Evolutionary conservation across 2,113 vertebrate species (phyloP), one percentile per base, ranked within the genome.

Genomic region (Takifugu bimaculatus): DNA sequence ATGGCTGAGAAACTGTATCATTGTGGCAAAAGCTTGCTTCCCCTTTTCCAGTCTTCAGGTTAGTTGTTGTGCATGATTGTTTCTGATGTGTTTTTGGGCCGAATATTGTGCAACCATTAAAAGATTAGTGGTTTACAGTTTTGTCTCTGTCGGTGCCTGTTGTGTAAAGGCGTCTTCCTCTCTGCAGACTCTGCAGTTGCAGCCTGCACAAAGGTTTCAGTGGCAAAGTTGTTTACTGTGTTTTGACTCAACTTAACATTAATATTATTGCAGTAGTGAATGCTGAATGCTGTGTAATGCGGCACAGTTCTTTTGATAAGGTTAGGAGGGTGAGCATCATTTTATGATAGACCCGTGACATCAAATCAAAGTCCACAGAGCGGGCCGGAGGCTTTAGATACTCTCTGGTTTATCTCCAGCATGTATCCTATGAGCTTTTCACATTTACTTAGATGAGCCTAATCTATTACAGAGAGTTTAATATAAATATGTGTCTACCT

Each of bases 121-220:
- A 50, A 13, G 32, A 57, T 57, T 63, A 71, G 78, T 77, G 67
- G 74, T 76, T 75, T 60, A 45, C 25, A 60, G 65, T 42, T 56
- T 11, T 64, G 43, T 60, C 50, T 59, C 49, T 62, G 57, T 60
- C 13, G 27, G 62, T 67, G 71, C 25, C 69, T 45, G 47, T 77
- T 47, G 29, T 80, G 68, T 57, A 52, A 76, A 70, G 71, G 54
- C 61, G 51, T 73, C 57, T 27, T n/a, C 71, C 66, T 58, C 60
- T 77, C 11, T 58, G 61, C 55, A 78, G 50, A 57, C 32, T 61
- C 57, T 69, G 54, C 62, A 72, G 69, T 51, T 64, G 72, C 63
- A 67, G 13, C 29, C 47, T 26, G 1, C 26, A 60, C 54, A 29
- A 54, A 29, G 12, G 52, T 72, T 61, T 74, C 72, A 55, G 57